Evolutionary conservation across 2,113 vertebrate genomes (phyloP).

Genomic region (Microcebus ravelobensis): DNA sequence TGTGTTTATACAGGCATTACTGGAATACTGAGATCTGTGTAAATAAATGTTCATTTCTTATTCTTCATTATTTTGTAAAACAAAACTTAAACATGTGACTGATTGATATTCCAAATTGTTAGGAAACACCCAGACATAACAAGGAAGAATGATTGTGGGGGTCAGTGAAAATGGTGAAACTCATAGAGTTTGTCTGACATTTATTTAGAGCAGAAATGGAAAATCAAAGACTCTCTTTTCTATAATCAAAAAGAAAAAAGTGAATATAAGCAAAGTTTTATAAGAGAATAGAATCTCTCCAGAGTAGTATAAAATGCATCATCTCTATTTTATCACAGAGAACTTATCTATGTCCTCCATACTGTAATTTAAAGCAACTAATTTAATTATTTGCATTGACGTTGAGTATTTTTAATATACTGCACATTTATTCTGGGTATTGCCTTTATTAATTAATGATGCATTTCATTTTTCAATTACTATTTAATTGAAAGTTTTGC

Average conservation of each 20-base stretch:
- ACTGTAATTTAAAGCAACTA: not conserved
- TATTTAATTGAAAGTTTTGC: constrained; percentile 2
- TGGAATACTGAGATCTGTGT: not conserved
- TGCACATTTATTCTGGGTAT: constrained; percentile 12
- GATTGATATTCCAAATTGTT: not conserved
- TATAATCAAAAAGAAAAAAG: not conserved
- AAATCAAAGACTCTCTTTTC: not conserved
- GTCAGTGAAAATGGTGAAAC: not conserved
- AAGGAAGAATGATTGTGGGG: not conserved
- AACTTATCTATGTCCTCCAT: not conserved
- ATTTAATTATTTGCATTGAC: not conserved
- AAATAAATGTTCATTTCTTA: not conserved
- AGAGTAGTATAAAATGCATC: constrained; percentile 18
- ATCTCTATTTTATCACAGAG: constrained; percentile 21
- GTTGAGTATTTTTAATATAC: not conserved
- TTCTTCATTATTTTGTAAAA: not conserved
- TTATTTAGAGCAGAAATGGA: not conserved
- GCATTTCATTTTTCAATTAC: not conserved
- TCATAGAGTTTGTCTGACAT: not conserved
- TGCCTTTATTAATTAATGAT: not conserved
- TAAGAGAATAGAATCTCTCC: not conserved
- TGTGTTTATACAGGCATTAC: not conserved
- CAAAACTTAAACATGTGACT: not conserved
- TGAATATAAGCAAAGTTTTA: not conserved
- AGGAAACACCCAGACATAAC: not conserved